Evolutionary conservation across 2,113 vertebrate genomes (phyloP).

Genomic region (Vicugna pacos): DNA sequence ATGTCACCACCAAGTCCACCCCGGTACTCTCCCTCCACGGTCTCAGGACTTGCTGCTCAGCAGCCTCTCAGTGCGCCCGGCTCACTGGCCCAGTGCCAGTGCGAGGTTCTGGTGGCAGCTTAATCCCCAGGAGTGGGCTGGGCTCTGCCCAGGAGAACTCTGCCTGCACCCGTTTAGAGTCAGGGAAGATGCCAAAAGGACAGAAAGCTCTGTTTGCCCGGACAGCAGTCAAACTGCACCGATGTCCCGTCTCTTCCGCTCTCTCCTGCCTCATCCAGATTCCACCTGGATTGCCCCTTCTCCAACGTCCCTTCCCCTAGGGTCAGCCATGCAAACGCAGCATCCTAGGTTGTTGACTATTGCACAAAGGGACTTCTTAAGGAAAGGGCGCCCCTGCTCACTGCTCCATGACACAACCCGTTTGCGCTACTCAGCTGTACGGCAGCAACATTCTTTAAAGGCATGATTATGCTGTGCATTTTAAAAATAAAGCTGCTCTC

Average conservation of each 20-base stretch:
- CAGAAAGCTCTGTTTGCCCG: not conserved
- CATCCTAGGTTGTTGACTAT: not conserved
- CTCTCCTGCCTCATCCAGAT: not conserved
- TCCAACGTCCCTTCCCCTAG: not conserved
- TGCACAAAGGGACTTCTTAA: not conserved
- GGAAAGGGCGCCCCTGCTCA: too few relatives aligned
- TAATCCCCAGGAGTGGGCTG: not conserved
- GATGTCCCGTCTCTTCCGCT: not conserved
- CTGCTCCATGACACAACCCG: not conserved
- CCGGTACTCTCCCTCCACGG: not conserved
- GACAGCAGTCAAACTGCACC: not conserved
- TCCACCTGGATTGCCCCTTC: not conserved
- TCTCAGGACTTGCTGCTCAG: not conserved
- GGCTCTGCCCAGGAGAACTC: not conserved
- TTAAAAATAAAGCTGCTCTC: not conserved
- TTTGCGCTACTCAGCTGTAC: not conserved
- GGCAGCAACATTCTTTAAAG: not conserved
- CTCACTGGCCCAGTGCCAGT: not conserved
- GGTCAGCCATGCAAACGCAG: not conserved
- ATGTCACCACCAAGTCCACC: not conserved
- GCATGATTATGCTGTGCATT: not conserved
- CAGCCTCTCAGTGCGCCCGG: not conserved
- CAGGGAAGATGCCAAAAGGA: not conserved
- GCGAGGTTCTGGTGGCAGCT: not conserved
- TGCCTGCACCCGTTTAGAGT: not conserved